Base-by-base conservation (phyloP, 2,888 invertebrate species). In the Diplazon laetatorius region DNA sequence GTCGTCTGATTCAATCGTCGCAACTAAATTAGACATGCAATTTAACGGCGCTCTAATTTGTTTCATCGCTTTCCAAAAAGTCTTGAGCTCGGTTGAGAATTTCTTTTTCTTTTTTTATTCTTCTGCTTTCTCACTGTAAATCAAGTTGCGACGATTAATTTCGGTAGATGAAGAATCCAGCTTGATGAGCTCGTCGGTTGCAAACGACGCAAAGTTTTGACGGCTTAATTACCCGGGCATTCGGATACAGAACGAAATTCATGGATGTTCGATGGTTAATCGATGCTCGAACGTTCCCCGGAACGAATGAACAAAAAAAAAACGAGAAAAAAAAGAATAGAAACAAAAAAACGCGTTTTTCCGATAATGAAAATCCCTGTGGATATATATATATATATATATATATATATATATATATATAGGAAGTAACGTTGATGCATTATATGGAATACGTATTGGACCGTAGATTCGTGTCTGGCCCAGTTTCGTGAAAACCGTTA, bases 401-500 rank as follows among this genome's bases (percentile, higher is more conserved):
- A n/a, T n/a, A n/a, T n/a, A n/a, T n/a, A n/a, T n/a, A n/a, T n/a
- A n/a, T n/a, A n/a, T n/a, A n/a, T 30, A 22, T 16, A 42, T 42
- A 39, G 59, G 20, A 48, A 18, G 50, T 37, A 39, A 66, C 18
- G 50, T 62, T 18, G 14, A 9, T 20, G 44, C 14, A 59, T 14
- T 63, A 48, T 18, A 60, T 59, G 35, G 9, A 44, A 10, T 50
- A 30, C 30, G 30, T 62, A 44, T 71, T 37, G 52, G 52, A 16
- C 20, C 42, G 30, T 22, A 60, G 35, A 46, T 10, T 25, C 12
- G 52, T 63, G 30, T 48, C 39, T 59, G 76, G 70, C 57, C 70
- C 50, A 65, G 70, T 65, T 70, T 59, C 76, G 48, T 20, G 42
- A 57, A 70, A 22, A 42, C 63, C 57, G 50, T 70, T 50, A 44